Percentiles rank a stretch among this genome's conserved stretches.
Evolutionary conservation across 2,797 vertebrate species (phyloP).

Genomic region (Danio kyathit): DNA sequence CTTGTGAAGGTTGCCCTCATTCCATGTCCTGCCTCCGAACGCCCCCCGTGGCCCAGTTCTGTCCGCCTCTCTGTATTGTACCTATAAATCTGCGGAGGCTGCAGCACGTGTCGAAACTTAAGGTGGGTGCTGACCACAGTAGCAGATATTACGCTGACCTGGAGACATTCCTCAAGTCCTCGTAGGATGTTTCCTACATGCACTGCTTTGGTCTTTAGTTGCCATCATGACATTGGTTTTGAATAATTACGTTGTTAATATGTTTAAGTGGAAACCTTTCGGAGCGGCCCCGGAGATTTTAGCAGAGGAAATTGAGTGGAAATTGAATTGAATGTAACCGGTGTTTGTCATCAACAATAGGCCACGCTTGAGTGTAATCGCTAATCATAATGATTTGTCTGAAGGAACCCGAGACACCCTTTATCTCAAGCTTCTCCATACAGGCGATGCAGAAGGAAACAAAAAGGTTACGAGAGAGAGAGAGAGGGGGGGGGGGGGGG

Average conservation of each 20-base stretch:
- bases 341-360: slow-evolving; percentile 55
- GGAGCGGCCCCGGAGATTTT: slow-evolving; percentile 57
- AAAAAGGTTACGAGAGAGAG: slow-evolving; percentile 22
- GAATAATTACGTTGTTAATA: slow-evolving; percentile 64
- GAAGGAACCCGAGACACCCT: slow-evolving; percentile 43
- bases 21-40: slow-evolving; percentile 53
- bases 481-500: neutral
- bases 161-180: slow-evolving; percentile 57
- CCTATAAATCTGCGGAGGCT: slow-evolving; percentile 65
- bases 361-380: slow-evolving; percentile 54
- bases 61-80: slow-evolving; percentile 58
- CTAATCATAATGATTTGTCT: slow-evolving; percentile 59
- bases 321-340: slow-evolving; percentile 56
- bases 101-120: slow-evolving; percentile 58
- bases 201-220: slow-evolving; percentile 19
- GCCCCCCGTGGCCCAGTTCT: slow-evolving; percentile 56
- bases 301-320: slow-evolving; percentile 55
- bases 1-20: slow-evolving; percentile 55
- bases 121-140: slow-evolving; percentile 55
- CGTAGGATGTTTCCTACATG: neutral
- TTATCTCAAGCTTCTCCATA: slow-evolving; percentile 30
- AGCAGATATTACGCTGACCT: slow-evolving; percentile 63
- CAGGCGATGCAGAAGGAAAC: slow-evolving; percentile 21
- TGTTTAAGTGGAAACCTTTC: slow-evolving; percentile 62
- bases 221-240: slow-evolving; percentile 49